Evolutionary conservation across 2,113 vertebrate species (phyloP).

Genomic region (Lucifuga dentata): DNA sequence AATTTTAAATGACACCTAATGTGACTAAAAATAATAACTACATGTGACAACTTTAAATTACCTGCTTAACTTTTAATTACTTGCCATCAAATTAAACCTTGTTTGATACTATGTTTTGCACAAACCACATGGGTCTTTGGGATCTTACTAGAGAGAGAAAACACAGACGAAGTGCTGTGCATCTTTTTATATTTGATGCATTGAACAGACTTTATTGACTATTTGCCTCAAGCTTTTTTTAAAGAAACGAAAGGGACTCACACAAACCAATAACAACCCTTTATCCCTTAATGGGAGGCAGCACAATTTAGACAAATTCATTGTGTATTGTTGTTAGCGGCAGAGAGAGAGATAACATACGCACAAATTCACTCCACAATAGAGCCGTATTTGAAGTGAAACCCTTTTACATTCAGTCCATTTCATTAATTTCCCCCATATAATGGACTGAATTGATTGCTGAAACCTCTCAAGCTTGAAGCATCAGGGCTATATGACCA

Average conservation of each 20-base stretch:
- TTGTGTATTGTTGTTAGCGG: constrained; percentile 51
- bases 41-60: constrained; percentile 9
- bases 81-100: constrained; percentile 18
- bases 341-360: constrained; percentile 38
- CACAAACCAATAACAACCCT: constrained; percentile 37
- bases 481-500: constrained; percentile 66
- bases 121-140: constrained; percentile 16
- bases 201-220: constrained; percentile 44
- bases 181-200: constrained; percentile 24
- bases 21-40: constrained; percentile 48
- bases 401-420: constrained; percentile 57
- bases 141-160: constrained; percentile 2
- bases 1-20: constrained; percentile 43
- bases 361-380: constrained; percentile 48
- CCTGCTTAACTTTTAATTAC: too few species aligned
- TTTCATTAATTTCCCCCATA: constrained; percentile 70
- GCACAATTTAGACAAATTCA: constrained; percentile 26
- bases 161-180: neutral
- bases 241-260: constrained; percentile 12
- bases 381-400: constrained; percentile 54
- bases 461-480: constrained; percentile 67
- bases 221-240: constrained; percentile 30
- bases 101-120: too few species aligned
- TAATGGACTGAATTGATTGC: constrained; percentile 78
- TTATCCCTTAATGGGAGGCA: constrained; percentile 46